These are phyloP conservation scores for Philotrypesis tridentata DNA, from an alignment of 1,140 invertebrate genomes.

Conservation along the genomic window DNA sequence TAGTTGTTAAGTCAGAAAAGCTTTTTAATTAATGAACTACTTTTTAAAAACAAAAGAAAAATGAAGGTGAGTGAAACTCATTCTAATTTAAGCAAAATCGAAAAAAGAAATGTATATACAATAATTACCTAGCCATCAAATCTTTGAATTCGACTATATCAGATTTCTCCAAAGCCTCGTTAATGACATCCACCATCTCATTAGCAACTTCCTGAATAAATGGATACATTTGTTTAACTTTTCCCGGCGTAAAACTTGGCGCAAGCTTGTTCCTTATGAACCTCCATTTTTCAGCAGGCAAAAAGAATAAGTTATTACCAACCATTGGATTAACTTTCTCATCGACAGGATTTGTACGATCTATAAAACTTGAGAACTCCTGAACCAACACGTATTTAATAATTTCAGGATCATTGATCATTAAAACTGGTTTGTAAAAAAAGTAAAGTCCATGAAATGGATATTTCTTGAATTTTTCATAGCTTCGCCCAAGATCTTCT, in stretches of 20 bases:
- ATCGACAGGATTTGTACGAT: slow-evolving; percentile 70
- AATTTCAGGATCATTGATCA: slow-evolving; percentile 25
- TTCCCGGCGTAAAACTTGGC: slow-evolving; percentile 76
- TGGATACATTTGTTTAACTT: slow-evolving; percentile 76
- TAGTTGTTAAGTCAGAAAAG: too few relatives aligned
- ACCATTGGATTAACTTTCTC: slow-evolving; percentile 74
- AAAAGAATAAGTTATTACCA: slow-evolving; percentile 73
- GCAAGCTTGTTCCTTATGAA: slow-evolving; percentile 73
- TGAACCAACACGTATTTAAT: not conserved
- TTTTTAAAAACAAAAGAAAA: too few relatives aligned
- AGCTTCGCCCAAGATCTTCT: not conserved
- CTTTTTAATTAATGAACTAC: too few relatives aligned
- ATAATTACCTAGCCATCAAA: slow-evolving; percentile 26
- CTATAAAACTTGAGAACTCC: slow-evolving; percentile 73
- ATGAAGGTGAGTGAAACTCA: too few relatives aligned
- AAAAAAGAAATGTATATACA: too few relatives aligned
- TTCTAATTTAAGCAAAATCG: too few relatives aligned
- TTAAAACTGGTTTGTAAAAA: not conserved
- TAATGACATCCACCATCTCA: slow-evolving; percentile 58
- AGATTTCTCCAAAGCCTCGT: not conserved
- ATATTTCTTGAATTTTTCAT: slow-evolving; percentile 15
- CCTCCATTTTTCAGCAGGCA: slow-evolving; percentile 73
- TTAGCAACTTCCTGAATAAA: slow-evolving; percentile 70
- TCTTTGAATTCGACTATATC: slow-evolving; percentile 53
- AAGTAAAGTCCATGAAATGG: slow-evolving; percentile 18